phyloP scores from a whole-genome alignment of 1,140 invertebrate species.

The Drosophila pseudoananassae region DNA sequence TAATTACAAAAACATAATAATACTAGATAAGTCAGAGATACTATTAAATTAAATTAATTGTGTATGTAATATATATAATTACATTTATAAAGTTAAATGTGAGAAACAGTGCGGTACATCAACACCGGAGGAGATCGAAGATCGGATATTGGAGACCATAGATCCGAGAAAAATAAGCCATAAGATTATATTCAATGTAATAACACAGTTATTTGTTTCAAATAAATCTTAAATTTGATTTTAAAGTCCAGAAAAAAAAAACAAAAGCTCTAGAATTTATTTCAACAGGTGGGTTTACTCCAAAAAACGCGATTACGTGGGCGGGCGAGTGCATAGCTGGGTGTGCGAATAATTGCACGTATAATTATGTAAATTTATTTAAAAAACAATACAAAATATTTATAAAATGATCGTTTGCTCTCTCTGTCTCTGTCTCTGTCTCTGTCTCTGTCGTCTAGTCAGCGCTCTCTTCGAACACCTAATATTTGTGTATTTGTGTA shows the following conservation, averaged over 20 bases:
- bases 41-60: constrained; percentile 74
- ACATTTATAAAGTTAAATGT: constrained; percentile 56
- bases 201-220: constrained; percentile 84
- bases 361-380: constrained; percentile 61
- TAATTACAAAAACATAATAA: constrained; percentile 46
- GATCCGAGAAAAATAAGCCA: constrained; percentile 41
- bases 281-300: constrained; percentile 20
- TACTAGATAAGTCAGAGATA: constrained; percentile 52
- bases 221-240: constrained; percentile 84
- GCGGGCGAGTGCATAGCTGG: constrained; percentile 34
- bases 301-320: constrained; percentile 42
- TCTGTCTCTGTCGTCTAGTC: too few relatives aligned
- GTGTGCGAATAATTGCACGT: constrained; percentile 71
- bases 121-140: constrained; percentile 28
- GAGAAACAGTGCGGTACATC: constrained; percentile 20
- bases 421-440: too few relatives aligned
- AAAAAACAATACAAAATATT: constrained; percentile 45
- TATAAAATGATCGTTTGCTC: constrained; percentile 38
- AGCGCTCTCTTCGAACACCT: constrained; percentile 16
- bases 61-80: constrained; percentile 82
- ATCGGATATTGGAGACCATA: constrained; percentile 3
- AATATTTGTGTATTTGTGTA: constrained; percentile 42
- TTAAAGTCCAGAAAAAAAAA: constrained; percentile 62
- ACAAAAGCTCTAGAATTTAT: not conserved
- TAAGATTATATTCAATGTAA: constrained; percentile 83